Evolutionary conservation across 2,888 invertebrate genomes (phyloP), one percentile per base, ranked within the genome.

Genomic region (Leptopilina syphax): DNA sequence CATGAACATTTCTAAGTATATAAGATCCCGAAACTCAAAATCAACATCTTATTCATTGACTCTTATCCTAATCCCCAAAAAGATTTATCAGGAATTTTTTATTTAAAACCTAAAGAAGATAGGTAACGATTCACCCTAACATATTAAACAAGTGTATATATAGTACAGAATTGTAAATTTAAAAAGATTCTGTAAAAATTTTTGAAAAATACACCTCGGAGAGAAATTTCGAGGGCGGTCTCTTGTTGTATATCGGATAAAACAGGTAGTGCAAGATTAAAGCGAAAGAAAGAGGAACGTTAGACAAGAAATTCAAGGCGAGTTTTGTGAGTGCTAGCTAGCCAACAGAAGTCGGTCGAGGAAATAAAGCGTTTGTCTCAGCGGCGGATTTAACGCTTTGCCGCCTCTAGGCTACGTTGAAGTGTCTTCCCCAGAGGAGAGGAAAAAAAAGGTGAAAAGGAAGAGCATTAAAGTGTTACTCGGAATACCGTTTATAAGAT

Each of bases 301-400:
- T 24, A 54, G 70, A 57, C 54, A 70, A 12, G 54, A 70, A 54
- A 27, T 70, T 70, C 27, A 27, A n/a, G 54, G 27, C 34, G 54
- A 54, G 27, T 34, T 54, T 54, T 13, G 54, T n/a, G 27, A 27
- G 70, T 50, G 54, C 54, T 70, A 70, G 70, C 70, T 8, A 73
- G 70, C 70, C 34, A 57, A 54, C 34, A 73, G 54, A 73, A 73
- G 70, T 73, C 70, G 70, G 57, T 57, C 70, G 70, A 73, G 70
- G 34, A 73, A 73, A 73, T 73, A 73, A 73, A 73, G 54, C 70
- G 57, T 73, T 73, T 73, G 54, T 73, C 70, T 57, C 57, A 73
- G 70, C 70, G 54, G 34, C 54, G 54, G 57, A 73, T 73, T 73
- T 73, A 73, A 73, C 54, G 70, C 70, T 73, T 73, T 73, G 54